Evolutionary conservation across 1,140 invertebrate genomes (phyloP), one percentile per base, ranked within the genome.

Genomic region (Trichomalopsis sarcophagae): DNA sequence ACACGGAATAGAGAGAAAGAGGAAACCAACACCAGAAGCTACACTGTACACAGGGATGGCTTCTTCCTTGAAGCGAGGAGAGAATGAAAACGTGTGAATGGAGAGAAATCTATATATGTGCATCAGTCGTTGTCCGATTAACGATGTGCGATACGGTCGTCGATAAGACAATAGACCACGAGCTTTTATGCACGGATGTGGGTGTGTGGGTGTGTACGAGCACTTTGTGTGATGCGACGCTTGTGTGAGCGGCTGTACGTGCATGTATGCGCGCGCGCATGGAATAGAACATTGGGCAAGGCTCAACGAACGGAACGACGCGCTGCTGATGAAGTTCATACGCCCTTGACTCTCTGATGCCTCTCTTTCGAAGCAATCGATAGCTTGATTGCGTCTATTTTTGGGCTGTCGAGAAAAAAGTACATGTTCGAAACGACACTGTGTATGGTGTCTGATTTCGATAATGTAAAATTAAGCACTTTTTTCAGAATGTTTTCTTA

Each of bases 131-230:
- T 75, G 77, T 68, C 78, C 84, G 80, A 86, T 78, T 82, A 85
- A 77, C 79, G 80, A 85, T 13, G 66, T 23, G 47, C 77, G 83
- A 84, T 81, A 79, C 50, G 40, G 14, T 17, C 10, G 17, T 11
- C 84, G 84, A 86, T 86, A 86, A 86, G 74, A 86, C 79, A 82
- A 86, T 73, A 75, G 73, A 71, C 17, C 73, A 30, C n/a, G 40
- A 50, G 84, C 50, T 66, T 76, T 69, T 84, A 44, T 23, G 68
- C 0, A 17, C 50, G 75, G 2, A 27, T 71, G 14, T 36, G 68
- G 27, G n/a, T 44, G 11, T 81, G 9, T 9, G 21, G 21, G 23
- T 66, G 33, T 30, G 30, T 66, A 47, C 30, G 69, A 71, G 69
- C 13, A 14, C n/a, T 62, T 62, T 21, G 21, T 21, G 55, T n/a